Conservation (phyloP, 2,797 vertebrate genomes). For the Lerista edwardsae region DNA sequence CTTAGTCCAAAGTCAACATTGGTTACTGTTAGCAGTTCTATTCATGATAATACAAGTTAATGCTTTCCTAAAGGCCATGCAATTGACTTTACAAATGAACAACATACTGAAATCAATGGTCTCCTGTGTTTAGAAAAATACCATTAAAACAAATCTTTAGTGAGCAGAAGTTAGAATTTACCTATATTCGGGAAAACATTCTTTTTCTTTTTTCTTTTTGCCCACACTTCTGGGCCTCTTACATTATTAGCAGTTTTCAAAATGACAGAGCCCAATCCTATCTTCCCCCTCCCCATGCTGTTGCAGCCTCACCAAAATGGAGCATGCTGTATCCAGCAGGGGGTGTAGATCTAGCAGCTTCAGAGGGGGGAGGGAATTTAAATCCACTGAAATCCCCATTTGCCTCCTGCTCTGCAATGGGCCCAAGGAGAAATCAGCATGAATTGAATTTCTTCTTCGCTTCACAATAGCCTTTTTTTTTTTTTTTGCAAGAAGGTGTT, state of each 20-base stretch:
- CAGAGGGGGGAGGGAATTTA: too few relatives aligned
- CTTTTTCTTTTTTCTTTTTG: too few relatives aligned
- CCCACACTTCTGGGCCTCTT: not conserved
- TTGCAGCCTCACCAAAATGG: too few relatives aligned
- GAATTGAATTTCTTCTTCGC: too few relatives aligned
- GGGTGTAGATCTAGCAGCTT: too few relatives aligned
- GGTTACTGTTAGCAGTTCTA: not conserved
- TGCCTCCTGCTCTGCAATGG: too few relatives aligned
- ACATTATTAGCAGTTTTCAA: not conserved
- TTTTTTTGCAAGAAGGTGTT: too few relatives aligned
- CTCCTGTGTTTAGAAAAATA: not conserved
- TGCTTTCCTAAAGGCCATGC: not conserved
- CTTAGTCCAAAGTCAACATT: not conserved
- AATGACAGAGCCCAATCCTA: not conserved
- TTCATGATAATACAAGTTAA: conserved; percentile 6
- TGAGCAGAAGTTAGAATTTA: not conserved
- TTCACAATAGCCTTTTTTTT: too few relatives aligned
- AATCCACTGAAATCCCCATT: too few relatives aligned
- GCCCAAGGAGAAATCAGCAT: not conserved
- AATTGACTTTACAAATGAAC: not conserved
- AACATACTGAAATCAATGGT: conserved; percentile 1
- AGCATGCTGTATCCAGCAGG: too few relatives aligned
- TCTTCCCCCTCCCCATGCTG: too few relatives aligned
- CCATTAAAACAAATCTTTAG: conserved; percentile 9
- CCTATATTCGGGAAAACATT: not conserved